Evolutionary conservation across 2,113 vertebrate genomes (phyloP).

Genomic region (Apteryx mantelli): DNA sequence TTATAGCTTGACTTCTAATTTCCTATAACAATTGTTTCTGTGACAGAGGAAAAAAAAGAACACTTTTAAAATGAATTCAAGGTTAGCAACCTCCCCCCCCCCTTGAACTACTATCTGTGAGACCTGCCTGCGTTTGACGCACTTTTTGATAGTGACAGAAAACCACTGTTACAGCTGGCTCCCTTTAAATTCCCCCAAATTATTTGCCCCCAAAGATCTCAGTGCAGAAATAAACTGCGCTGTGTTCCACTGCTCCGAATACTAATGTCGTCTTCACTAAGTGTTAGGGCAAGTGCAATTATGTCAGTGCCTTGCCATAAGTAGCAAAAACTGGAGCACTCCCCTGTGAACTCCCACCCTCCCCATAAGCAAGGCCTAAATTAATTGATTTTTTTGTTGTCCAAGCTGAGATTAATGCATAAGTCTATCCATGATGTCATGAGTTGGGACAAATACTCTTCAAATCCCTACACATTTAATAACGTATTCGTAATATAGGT

Average conservation of each 20-base stretch:
- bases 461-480: accelerated
- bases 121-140: not conserved
- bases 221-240: not conserved
- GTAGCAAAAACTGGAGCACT: not conserved
- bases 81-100: not conserved
- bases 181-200: not conserved
- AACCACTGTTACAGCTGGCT: not conserved
- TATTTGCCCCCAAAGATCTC: not conserved
- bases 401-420: not conserved
- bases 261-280: not conserved
- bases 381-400: not conserved
- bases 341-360: not conserved
- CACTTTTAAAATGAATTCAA: not conserved
- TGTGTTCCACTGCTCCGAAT: not conserved
- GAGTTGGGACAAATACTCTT: not conserved
- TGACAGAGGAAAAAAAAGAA: not conserved
- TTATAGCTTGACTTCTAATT: not conserved
- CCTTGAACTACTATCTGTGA: not conserved
- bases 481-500: accelerated
- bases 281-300: not conserved
- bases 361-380: not conserved
- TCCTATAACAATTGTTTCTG: not conserved
- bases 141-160: not conserved
- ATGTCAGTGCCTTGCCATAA: not conserved
- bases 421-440: not conserved